Conservation (phyloP, 2,888 invertebrate species). For the Acleris sparsana region DNA sequence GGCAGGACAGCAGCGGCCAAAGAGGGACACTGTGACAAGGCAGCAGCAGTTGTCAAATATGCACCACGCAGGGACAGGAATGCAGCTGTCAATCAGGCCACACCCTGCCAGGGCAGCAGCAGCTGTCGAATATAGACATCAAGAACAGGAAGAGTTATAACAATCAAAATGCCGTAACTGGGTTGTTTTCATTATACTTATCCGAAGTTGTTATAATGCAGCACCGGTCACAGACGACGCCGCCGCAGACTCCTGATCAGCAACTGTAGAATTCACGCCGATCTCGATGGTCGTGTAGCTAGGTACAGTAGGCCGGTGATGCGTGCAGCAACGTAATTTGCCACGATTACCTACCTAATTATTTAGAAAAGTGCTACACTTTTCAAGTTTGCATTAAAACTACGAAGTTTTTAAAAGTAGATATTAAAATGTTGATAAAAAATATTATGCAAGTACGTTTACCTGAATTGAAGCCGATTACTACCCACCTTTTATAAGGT, state of each 20-base stretch:
- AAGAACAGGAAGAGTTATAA: conserved; percentile 4
- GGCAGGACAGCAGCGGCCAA: conserved; percentile 11
- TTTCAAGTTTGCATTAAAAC: background rate
- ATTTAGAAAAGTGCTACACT: background rate
- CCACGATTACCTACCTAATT: conserved; percentile 22
- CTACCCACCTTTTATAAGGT: too few relatives aligned
- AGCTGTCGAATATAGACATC: conserved; percentile 9
- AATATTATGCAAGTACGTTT: too few relatives aligned
- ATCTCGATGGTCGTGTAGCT: too few relatives aligned
- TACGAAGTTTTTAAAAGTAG: background rate
- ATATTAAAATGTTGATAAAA: too few relatives aligned
- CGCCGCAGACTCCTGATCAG: background rate
- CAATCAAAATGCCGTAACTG: background rate
- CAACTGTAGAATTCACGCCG: background rate
- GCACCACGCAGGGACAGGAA: conserved; percentile 22
- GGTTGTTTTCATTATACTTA: background rate
- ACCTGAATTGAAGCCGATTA: too few relatives aligned
- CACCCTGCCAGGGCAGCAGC: conserved; percentile 25
- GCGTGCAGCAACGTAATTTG: background rate
- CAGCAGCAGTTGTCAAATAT: conserved; percentile 34
- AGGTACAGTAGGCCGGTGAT: too few relatives aligned
- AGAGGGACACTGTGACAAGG: conserved; percentile 24
- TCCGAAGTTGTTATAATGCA: background rate
- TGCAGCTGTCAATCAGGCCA: conserved; percentile 29
- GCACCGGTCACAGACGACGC: background rate